Base-by-base conservation (phyloP, 2,797 vertebrate genomes). In the Danionella dracula region DNA sequence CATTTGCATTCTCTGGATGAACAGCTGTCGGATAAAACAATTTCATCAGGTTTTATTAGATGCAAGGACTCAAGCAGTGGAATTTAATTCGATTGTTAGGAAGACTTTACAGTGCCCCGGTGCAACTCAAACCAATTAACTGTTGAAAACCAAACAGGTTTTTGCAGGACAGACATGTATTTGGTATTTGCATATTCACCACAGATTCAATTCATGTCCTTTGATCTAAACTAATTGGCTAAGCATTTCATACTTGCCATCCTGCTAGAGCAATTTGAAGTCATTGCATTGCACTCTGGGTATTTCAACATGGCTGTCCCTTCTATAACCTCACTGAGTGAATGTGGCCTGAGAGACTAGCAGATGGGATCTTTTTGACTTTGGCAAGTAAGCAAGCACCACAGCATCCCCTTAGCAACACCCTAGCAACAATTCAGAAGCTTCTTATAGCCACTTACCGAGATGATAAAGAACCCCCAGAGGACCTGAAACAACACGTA, bases 171-270 rank as follows among this genome's bases (percentile, higher is more conserved):
- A 58, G 21, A 44, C 17, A 2, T 54, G 17, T 20, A 29, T 41
- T 69, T 76, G 48, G 66, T 68, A 81, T 68, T 76, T 72, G 77
- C 72, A 42, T 55, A 72, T 62, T 70, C 53, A 63, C 69, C 35
- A 31, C 7, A 55, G 61, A 68, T 65, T 44, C 76, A 77, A 80
- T 78, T 10, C 69, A 79, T 81, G 74, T 83, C 71, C 68, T 78
- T 73, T 66, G 50, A 78, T 78, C 67, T 78, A 64, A 69, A 70
- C 60, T 78, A 81, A 83, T 78, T 80, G 76, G 75, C 71, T 31
- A 12, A 1, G 15, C 66, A 70, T 55, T 72, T 37, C 50, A 37
- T 42, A 70, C 62, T 74, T 76, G 74, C 67, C 17, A 54, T 68
- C 62, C 31, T 71, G 74, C 63, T 31, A 12, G 10, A 73, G 35